Conservation (phyloP, 2,797 vertebrate species). For the Takifugu rubripes region DNA sequence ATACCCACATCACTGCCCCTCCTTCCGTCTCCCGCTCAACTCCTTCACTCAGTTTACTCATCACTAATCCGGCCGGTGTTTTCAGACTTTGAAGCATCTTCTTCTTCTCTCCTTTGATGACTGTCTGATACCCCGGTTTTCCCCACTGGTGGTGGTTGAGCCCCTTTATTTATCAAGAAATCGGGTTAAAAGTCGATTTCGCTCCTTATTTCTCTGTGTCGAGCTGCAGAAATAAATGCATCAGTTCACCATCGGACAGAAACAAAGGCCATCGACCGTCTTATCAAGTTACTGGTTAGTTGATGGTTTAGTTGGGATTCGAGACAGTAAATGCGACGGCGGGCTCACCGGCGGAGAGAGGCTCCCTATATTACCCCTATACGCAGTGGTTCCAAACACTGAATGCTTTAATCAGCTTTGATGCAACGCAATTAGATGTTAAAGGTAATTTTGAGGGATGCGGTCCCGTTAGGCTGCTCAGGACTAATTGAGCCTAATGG, state of each 20-base stretch:
- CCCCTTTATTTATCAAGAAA: background rate
- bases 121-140: background rate
- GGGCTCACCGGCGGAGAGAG: constrained; percentile 10
- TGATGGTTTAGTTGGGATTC: constrained; percentile 32
- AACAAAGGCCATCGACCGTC: background rate
- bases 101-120: background rate
- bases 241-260: no score
- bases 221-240: no score
- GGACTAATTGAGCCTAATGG: constrained; percentile 28
- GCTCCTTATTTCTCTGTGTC: no score
- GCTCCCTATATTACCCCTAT: constrained; percentile 19
- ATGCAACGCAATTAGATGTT: constrained; percentile 34
- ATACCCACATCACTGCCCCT: constrained; percentile 24
- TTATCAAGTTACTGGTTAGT: constrained; percentile 34
- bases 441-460: constrained; percentile 28
- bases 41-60: constrained; percentile 39
- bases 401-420: constrained; percentile 40
- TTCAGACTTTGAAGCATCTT: constrained; percentile 47
- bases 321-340: constrained; percentile 31
- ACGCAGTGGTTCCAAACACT: constrained; percentile 20
- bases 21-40: constrained; percentile 54
- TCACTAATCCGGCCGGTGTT: constrained; percentile 48
- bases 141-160: background rate
- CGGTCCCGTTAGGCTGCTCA: background rate
- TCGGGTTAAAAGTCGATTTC: no score